Base-by-base conservation (phyloP, 2,113 vertebrate genomes). In the Aleadryas rufinucha region DNA sequence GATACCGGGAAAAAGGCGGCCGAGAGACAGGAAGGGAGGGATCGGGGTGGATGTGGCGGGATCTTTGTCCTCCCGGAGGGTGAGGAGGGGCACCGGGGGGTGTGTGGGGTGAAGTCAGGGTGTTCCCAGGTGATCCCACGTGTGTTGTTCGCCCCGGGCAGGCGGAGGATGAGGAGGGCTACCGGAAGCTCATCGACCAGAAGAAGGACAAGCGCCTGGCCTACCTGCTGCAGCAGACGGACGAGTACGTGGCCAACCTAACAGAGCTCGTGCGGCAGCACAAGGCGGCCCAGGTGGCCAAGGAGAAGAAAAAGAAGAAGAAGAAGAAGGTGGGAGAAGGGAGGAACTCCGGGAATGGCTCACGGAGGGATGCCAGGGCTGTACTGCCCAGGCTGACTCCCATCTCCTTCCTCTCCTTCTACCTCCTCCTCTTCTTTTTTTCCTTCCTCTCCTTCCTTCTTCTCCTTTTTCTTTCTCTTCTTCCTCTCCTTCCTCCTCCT, bases 181-280 rank as follows among this genome's bases (percentile, higher is more conserved):
- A 99, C 96, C 98, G 99, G 60, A 99, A 99, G 94, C 99, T 99
- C 60, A 99, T 99, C 1, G 99, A 99, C 94, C 99, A 99, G 97
- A 99, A 99, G 98, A 99, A 99, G 94, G 99, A 99, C 98, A 99
- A 99, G 97, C 99, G 99, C 47, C 90, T 99, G 98, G 99, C 99
- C 39, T 99, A 99, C 98, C 98, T 99, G 91, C 97, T 99, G 81
- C 99, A 99, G 98, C 99, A 99, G 98, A 99, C 99, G 0, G 99
- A 99, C 4, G 99, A 99, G 95, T 99, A 99, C 2, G 99, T 99
- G 89, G 99, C 99, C 72, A 99, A 99, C 97, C 99, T 99, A 87
- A 99, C 99, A 0, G 99, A 99, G 95, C 97, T 99, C 70, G 99
- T 99, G 89, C 97, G 99, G 15, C 99, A 99, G 42, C 99, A 99